A percentile compares a stretch with the other conserved stretches of the same genome.
Evolutionary conservation across 1,140 invertebrate genomes (phyloP).

Genomic region (Camponotus pennsylvanicus): DNA sequence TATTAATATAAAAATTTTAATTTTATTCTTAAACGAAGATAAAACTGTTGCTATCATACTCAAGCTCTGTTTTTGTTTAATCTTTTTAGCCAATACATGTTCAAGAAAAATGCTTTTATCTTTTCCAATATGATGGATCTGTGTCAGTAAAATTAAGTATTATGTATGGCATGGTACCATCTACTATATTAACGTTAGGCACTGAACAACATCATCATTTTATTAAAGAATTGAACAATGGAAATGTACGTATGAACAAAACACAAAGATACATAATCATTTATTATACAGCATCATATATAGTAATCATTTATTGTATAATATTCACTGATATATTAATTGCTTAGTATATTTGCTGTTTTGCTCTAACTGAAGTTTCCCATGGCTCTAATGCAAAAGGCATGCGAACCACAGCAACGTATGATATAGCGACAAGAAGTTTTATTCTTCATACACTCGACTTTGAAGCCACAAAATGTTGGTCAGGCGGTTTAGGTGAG

Average conservation of each 20-base stretch:
- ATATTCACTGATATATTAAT: constrained; percentile 4
- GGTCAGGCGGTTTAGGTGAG: constrained; percentile 77
- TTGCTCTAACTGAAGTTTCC: constrained; percentile 96
- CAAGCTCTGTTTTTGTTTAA: not conserved
- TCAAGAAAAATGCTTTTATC: constrained; percentile 88
- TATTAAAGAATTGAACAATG: constrained; percentile 89
- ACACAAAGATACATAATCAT: not conserved
- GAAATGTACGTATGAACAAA: constrained; percentile 87
- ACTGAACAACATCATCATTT: constrained; percentile 92
- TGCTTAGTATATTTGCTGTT: constrained; percentile 90
- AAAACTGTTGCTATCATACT: not conserved
- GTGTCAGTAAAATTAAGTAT: constrained; percentile 90
- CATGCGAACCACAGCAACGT: constrained; percentile 96
- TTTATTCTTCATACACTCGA: constrained; percentile 97
- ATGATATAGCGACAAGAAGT: constrained; percentile 91
- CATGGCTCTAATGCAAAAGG: constrained; percentile 97
- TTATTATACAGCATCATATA: constrained; percentile 7
- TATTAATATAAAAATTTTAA: not conserved
- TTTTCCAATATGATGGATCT: constrained; percentile 89
- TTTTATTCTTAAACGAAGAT: too few species aligned
- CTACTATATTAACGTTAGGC: constrained; percentile 91
- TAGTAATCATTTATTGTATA: not conserved
- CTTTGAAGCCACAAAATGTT: constrained; percentile 98
- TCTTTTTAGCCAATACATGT: constrained; percentile 87
- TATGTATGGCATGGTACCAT: constrained; percentile 90